Evolutionary conservation across 1,140 invertebrate species (phyloP).

Genomic region (Cecropterus lyciades): DNA sequence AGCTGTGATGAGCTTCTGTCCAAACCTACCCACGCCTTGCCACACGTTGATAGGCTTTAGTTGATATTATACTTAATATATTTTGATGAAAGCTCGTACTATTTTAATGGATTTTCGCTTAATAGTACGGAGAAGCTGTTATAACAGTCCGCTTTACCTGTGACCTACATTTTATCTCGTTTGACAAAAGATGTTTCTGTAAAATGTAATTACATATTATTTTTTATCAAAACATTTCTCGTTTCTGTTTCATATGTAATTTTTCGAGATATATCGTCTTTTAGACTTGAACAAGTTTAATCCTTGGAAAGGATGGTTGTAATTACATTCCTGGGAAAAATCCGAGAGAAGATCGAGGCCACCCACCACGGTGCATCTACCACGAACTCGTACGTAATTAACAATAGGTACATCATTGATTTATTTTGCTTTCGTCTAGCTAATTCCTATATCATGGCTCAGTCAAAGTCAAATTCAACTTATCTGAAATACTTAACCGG

Average conservation of each 20-base stretch:
- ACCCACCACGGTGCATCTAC: constrained; percentile 14
- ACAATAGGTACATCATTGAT: constrained; percentile 6
- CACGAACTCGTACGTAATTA: constrained; percentile 9
- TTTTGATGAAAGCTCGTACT: constrained; percentile 2
- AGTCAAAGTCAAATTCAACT: too few species aligned
- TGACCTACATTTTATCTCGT: too few species aligned
- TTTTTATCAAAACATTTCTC: neutral
- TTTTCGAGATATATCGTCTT: neutral
- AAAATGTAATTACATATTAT: neutral
- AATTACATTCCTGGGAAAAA: constrained; percentile 12
- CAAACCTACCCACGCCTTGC: constrained; percentile 4
- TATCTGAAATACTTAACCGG: too few species aligned
- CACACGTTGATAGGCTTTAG: neutral
- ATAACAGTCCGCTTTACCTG: too few species aligned
- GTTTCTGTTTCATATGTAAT: neutral
- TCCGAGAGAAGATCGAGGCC: neutral
- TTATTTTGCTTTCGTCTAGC: constrained; percentile 7
- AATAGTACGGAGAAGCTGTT: too few species aligned
- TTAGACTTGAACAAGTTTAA: constrained; percentile 1
- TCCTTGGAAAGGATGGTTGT: constrained; percentile 12
- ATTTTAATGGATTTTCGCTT: neutral
- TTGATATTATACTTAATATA: constrained; percentile 3
- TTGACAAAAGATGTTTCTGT: too few species aligned
- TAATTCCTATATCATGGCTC: neutral
- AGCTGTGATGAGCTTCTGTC: constrained; percentile 22